These are phyloP conservation scores for Phainopepla nitens DNA, from an alignment of 2,113 vertebrate genomes.

Conservation along the genomic window DNA sequence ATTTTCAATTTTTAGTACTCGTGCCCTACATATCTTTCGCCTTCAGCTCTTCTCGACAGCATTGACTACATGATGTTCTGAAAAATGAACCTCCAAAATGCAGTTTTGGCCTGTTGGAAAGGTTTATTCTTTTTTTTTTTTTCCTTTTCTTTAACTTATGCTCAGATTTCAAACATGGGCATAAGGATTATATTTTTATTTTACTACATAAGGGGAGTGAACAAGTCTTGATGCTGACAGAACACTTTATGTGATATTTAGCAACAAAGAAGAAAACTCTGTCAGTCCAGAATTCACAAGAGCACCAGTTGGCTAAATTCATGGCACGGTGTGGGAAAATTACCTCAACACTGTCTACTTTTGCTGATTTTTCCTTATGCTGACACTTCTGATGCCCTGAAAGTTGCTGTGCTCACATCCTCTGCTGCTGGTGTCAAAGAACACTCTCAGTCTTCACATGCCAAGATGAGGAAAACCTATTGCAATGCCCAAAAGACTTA, in stretches of 20 bases:
- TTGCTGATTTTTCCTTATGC: conserved; percentile 69
- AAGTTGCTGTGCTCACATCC: conserved; percentile 74
- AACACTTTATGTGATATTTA: conserved; percentile 69
- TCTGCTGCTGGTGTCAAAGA: conserved; percentile 75
- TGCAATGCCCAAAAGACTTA: conserved; percentile 78
- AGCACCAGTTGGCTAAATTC: conserved; percentile 58
- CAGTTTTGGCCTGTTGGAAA: conserved; percentile 37
- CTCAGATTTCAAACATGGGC: conserved; percentile 41
- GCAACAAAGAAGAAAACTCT: conserved; percentile 59
- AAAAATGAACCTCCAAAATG: conserved; percentile 33
- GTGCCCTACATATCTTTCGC: conserved; percentile 49
- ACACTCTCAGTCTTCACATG: conserved; percentile 71
- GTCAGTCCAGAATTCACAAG: conserved; percentile 50
- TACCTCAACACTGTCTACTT: conserved; percentile 68
- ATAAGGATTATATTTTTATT: conserved; percentile 65
- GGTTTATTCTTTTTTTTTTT: not conserved
- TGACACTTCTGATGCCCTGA: conserved; percentile 71
- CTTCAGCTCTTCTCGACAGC: conserved; percentile 22
- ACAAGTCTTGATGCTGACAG: conserved; percentile 57
- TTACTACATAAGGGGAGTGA: conserved; percentile 48
- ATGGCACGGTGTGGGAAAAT: conserved; percentile 59
- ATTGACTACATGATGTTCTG: conserved; percentile 36
- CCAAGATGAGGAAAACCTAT: conserved; percentile 75
- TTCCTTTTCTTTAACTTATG: not conserved
- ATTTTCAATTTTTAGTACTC: conserved; percentile 60